Conservation (phyloP, 1,140 invertebrate species). For the Nebria ingens region DNA sequence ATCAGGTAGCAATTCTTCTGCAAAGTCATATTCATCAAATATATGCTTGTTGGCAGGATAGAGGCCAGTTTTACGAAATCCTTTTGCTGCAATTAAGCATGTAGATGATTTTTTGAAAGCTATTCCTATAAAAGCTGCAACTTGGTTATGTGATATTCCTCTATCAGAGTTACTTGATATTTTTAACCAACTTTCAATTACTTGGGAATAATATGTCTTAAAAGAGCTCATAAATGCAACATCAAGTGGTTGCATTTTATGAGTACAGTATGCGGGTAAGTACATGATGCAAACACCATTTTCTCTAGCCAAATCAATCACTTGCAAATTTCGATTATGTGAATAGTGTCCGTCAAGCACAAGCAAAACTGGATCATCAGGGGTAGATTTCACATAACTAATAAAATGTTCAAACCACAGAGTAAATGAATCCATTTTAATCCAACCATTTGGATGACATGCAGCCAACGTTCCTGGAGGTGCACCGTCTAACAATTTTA, state of each 20-base stretch:
- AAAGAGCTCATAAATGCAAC: slow-evolving; percentile 28
- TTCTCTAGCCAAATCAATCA: slow-evolving; percentile 22
- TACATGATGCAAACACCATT: slow-evolving; percentile 24
- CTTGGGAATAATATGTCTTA: slow-evolving; percentile 14
- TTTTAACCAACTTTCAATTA: slow-evolving; percentile 19
- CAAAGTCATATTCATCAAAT: slow-evolving; percentile 21
- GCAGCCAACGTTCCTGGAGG: slow-evolving; percentile 22
- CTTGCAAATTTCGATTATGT: slow-evolving; percentile 29
- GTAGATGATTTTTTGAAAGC: too few species aligned
- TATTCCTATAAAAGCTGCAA: slow-evolving; percentile 17
- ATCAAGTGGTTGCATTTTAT: slow-evolving; percentile 32
- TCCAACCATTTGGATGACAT: slow-evolving; percentile 29
- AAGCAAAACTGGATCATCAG: slow-evolving; percentile 24
- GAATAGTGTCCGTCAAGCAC: slow-evolving; percentile 26
- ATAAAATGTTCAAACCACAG: slow-evolving; percentile 30
- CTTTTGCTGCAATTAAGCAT: slow-evolving; percentile 22
- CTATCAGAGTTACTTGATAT: too few species aligned
- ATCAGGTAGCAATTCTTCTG: too few species aligned
- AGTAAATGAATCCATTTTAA: slow-evolving; percentile 24
- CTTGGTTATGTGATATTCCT: too few species aligned
- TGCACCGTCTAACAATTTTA: slow-evolving; percentile 22
- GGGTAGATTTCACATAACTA: slow-evolving; percentile 17
- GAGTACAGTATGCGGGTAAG: slow-evolving; percentile 28
- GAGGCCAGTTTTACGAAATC: slow-evolving; percentile 27
- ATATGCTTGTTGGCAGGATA: slow-evolving; percentile 23